Evolutionary conservation across 2,113 vertebrate species (phyloP), one percentile per base, ranked within the genome.

Genomic region (Chauna torquata): DNA sequence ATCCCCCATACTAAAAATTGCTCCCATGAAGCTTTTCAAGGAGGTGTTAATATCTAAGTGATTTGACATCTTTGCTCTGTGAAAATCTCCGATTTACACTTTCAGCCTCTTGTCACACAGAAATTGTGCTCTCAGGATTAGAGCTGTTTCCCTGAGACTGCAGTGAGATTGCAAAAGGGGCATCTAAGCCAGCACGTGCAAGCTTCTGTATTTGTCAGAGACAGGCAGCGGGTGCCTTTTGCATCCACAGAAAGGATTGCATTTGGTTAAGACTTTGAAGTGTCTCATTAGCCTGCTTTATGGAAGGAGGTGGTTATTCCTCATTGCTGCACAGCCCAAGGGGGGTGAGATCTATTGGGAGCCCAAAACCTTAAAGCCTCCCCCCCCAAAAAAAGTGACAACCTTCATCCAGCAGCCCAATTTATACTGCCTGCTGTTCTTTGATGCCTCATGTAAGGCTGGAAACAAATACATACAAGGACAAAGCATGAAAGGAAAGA

Each of bases 401-500:
- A 40, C 88, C 81, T 91, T 91, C 62, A 87, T 69, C 61, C 86
- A 92, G 55, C 65, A 95, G 84, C 45, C 78, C 62, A 76, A 30
- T 82, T 97, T 85, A 85, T 17, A 54, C 28, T 62, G 66, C 84
- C 66, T 94, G 81, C 70, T 82, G 70, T 65, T 90, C 71, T 91
- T 70, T 94, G 70, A 82, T 92, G 88, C 70, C 49, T 72, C 32
- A 0, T 15, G 58, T 84, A 94, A 87, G 74, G 42, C 70, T 95
- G 94, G 70, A 96, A 95, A 92, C 86, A 94, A 89, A 91, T 72
- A 71, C 9, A 10, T 61, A 81, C 69, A 84, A 92, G 83, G 90
- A 93, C 92, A 93, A 92, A 95, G 86, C 94, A 72, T 65, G 90
- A 94, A 86, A 95, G 52, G 58, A 58, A 89, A 94, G 91, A 92